Percentiles rank a stretch among this genome's conserved stretches.
Conservation (phyloP, 2,797 vertebrate species). For the Zalophus californianus region DNA sequence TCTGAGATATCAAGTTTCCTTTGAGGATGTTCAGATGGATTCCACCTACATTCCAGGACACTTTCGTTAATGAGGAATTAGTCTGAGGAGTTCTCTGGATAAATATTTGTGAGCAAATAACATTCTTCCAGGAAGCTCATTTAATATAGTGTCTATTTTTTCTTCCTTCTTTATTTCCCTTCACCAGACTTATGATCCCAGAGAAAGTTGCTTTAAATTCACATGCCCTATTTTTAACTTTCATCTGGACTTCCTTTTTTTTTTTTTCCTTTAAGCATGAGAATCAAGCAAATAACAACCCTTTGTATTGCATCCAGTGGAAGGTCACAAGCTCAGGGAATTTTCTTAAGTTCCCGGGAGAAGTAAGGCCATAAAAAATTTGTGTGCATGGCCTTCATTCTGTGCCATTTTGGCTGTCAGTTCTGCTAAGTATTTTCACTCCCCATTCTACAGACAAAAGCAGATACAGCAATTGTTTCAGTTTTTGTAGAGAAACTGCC, state of each 20-base stretch:
- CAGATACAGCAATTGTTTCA: background rate
- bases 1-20: conserved; percentile 53
- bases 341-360: conserved; percentile 78
- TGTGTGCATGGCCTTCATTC: background rate
- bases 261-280: conserved; percentile 80
- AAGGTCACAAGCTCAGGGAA: conserved; percentile 76
- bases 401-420: background rate
- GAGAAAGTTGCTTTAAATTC: conserved; percentile 84
- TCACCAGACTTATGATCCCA: conserved; percentile 75
- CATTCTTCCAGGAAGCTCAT: conserved; percentile 83
- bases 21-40: conserved; percentile 12
- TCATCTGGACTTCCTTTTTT: conserved; percentile 82
- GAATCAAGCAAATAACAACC: conserved; percentile 85
- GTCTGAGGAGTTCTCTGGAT: conserved; percentile 79
- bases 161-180: conserved; percentile 79
- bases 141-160: conserved; percentile 78
- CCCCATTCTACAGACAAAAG: conserved; percentile 51
- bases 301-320: conserved; percentile 80
- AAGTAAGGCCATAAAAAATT: conserved; percentile 59
- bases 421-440: background rate
- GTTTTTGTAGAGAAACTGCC: background rate
- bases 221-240: conserved; percentile 88
- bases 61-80: conserved; percentile 82
- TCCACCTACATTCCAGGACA: conserved; percentile 71
- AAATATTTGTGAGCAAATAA: conserved; percentile 85